Conservation (phyloP, 1,140 invertebrate species). For the Drosophila equinoxialis region DNA sequence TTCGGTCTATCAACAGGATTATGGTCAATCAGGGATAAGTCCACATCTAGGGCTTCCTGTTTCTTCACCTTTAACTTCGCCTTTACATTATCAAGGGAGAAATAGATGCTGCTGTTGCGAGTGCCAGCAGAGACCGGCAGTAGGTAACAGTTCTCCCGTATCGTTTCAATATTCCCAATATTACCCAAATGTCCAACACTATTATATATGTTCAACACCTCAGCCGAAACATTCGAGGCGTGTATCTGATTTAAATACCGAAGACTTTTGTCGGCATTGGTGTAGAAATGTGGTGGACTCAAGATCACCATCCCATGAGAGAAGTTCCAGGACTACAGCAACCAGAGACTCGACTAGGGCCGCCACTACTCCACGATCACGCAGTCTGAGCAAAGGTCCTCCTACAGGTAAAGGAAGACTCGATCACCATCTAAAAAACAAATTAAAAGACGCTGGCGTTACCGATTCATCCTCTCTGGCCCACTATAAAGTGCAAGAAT, state of each 20-base stretch:
- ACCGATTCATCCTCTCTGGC: neutral
- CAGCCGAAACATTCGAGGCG: neutral
- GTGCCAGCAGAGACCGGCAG: neutral
- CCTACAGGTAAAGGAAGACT: neutral
- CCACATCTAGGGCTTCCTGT: neutral
- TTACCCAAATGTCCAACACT: neutral
- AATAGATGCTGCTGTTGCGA: neutral
- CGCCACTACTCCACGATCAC: neutral
- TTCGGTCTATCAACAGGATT: slow-evolving; percentile 36
- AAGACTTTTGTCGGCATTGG: slow-evolving; percentile 19
- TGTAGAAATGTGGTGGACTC: neutral
- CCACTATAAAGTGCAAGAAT: neutral
- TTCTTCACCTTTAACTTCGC: neutral
- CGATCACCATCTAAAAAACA: neutral
- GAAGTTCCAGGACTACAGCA: neutral
- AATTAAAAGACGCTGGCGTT: neutral
- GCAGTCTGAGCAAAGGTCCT: neutral
- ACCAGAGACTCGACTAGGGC: neutral
- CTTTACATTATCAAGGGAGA: neutral
- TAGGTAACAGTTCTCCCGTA: neutral
- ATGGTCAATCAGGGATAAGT: neutral
- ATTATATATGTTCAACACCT: neutral
- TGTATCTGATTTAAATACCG: slow-evolving; percentile 43
- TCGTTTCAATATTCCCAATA: neutral
- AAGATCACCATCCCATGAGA: neutral